These are phyloP conservation scores for Drosophila lowei DNA, from an alignment of 1,140 invertebrate species.

Conservation along the genomic window DNA sequence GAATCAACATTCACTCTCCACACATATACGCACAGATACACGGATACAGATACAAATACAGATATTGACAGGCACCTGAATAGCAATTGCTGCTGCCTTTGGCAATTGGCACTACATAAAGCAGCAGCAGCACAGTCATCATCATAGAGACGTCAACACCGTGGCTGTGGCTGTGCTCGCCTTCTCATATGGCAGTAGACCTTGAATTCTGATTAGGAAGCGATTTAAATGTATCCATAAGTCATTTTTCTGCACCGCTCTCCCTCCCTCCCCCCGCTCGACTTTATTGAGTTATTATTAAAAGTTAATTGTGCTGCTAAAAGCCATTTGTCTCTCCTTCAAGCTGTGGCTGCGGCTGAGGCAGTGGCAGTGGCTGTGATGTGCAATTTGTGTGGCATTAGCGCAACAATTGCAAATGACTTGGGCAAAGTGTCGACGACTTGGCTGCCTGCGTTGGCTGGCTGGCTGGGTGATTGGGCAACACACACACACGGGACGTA, in stretches of 20 bases:
- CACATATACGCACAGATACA: constrained; percentile 36
- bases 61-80: constrained; percentile 44
- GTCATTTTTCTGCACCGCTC: constrained; percentile 51
- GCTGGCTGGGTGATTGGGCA: constrained; percentile 48
- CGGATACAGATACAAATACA: no score
- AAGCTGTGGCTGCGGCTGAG: not conserved
- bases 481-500: constrained; percentile 49
- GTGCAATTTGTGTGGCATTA: constrained; percentile 68
- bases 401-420: constrained; percentile 67
- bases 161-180: constrained; percentile 51
- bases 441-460: constrained; percentile 38
- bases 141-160: constrained; percentile 27
- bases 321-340: constrained; percentile 44
- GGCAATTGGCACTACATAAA: constrained; percentile 40
- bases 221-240: constrained; percentile 76
- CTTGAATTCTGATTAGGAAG: constrained; percentile 81
- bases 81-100: constrained; percentile 65
- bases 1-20: constrained; percentile 66
- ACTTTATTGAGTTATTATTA: constrained; percentile 71
- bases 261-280: constrained; percentile 9
- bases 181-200: constrained; percentile 67
- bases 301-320: constrained; percentile 74
- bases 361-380: constrained; percentile 4
- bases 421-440: constrained; percentile 66
- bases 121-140: constrained; percentile 31